Percentiles rank a stretch among this genome's conserved stretches.
These are phyloP conservation scores for Nebria salina DNA, from an alignment of 2,888 invertebrate species.

Conservation along the genomic window DNA sequence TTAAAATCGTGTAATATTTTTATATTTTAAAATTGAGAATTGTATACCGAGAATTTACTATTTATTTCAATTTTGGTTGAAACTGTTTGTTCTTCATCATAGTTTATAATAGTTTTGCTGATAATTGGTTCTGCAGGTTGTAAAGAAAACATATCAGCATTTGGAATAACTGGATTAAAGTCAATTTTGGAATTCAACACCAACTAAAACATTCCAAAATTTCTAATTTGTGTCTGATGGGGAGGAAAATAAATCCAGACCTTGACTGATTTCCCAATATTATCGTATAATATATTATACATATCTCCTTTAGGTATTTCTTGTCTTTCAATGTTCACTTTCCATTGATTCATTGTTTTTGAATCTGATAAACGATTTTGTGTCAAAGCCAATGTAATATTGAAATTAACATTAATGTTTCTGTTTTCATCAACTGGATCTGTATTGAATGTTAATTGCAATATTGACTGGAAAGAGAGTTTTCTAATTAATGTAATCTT, in stretches of 20 bases:
- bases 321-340: constrained; percentile 37
- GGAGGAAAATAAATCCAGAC: constrained; percentile 3
- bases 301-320: constrained; percentile 28
- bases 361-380: constrained; percentile 21
- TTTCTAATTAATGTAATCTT: too few relatives aligned
- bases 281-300: constrained; percentile 33
- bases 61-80: constrained; percentile 18
- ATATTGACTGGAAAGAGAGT: constrained; percentile 21
- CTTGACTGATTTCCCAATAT: constrained; percentile 28
- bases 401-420: constrained; percentile 38
- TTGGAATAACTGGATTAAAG: constrained; percentile 22
- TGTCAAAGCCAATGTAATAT: constrained; percentile 31
- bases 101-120: constrained; percentile 28
- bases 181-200: constrained; percentile 34
- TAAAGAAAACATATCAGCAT: constrained; percentile 37
- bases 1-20: background rate
- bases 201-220: constrained; percentile 21
- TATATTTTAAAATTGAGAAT: too few relatives aligned
- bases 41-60: constrained; percentile 24
- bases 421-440: constrained; percentile 35
- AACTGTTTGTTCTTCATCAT: constrained; percentile 6
- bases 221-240: background rate
- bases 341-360: constrained; percentile 32
- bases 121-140: constrained; percentile 32
- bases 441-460: constrained; percentile 35